These are phyloP conservation scores for Sinocyclocheilus anshuiensis DNA, from an alignment of 2,113 vertebrate species.

Conservation along the genomic window DNA sequence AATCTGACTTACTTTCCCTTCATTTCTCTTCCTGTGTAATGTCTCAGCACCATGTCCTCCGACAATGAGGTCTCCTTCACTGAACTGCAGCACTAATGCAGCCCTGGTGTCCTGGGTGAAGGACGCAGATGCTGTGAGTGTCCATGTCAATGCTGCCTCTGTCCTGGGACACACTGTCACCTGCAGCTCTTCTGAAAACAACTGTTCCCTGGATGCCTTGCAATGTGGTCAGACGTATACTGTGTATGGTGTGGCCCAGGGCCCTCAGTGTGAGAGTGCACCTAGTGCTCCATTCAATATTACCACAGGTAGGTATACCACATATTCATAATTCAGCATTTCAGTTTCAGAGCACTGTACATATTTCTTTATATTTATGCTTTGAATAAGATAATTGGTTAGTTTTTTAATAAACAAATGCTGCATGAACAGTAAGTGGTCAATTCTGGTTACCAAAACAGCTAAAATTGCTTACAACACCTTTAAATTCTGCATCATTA, in stretches of 20 bases:
- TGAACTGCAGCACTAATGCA: constrained; percentile 65
- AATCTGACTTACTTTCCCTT: not conserved
- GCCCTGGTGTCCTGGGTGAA: constrained; percentile 66
- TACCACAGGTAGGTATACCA: constrained; percentile 64
- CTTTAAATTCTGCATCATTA: not conserved
- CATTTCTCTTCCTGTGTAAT: not conserved
- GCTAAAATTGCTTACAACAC: not conserved
- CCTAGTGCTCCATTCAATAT: constrained; percentile 64
- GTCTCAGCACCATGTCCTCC: constrained; percentile 72
- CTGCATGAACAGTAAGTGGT: not conserved
- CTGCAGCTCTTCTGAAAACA: constrained; percentile 65
- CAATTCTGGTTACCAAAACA: not conserved
- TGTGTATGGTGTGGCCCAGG: constrained; percentile 49
- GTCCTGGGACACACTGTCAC: constrained; percentile 45
- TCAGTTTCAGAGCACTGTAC: no score
- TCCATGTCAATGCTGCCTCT: constrained; percentile 65
- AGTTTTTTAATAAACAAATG: no score
- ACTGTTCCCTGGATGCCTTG: constrained; percentile 65
- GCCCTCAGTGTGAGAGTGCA: constrained; percentile 64
- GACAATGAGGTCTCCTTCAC: constrained; percentile 48
- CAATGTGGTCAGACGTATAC: constrained; percentile 72
- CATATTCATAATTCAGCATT: not conserved
- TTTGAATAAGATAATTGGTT: no score
- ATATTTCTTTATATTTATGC: no score
- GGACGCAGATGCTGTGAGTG: constrained; percentile 49